These are phyloP conservation scores for Nemotelus nigrinus DNA, from an alignment of 2,888 invertebrate species.

Conservation along the genomic window DNA sequence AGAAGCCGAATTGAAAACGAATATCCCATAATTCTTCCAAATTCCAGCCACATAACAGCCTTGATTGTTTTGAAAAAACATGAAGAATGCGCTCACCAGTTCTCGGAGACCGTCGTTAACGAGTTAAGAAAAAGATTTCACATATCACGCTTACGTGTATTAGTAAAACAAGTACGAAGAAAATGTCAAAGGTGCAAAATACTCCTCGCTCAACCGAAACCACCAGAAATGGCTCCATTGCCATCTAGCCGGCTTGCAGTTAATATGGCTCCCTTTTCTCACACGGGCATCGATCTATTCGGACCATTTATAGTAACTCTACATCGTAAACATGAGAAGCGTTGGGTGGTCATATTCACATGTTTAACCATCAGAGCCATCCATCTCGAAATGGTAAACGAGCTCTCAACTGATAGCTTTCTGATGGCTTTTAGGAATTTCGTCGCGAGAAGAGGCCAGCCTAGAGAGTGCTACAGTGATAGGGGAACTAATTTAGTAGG, in stretches of 20 bases:
- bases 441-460: constrained; percentile 2
- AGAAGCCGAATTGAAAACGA: no score
- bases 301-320: neutral
- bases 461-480: constrained; percentile 6
- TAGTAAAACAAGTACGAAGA: no score
- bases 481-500: neutral
- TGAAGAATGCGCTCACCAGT: no score
- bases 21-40: no score
- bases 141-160: no score
- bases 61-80: neutral
- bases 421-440: neutral
- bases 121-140: no score
- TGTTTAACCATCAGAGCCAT: no score
- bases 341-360: no score
- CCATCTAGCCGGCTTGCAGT: neutral
- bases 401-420: neutral
- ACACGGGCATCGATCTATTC: neutral
- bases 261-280: neutral
- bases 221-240: neutral
- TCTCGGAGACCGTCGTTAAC: no score
- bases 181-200: neutral
- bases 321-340: neutral
- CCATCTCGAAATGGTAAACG: neutral
- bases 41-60: neutral
- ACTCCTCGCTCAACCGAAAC: neutral